Conservation (phyloP, 1,140 invertebrate genomes). For the Conus betulinus region DNA sequence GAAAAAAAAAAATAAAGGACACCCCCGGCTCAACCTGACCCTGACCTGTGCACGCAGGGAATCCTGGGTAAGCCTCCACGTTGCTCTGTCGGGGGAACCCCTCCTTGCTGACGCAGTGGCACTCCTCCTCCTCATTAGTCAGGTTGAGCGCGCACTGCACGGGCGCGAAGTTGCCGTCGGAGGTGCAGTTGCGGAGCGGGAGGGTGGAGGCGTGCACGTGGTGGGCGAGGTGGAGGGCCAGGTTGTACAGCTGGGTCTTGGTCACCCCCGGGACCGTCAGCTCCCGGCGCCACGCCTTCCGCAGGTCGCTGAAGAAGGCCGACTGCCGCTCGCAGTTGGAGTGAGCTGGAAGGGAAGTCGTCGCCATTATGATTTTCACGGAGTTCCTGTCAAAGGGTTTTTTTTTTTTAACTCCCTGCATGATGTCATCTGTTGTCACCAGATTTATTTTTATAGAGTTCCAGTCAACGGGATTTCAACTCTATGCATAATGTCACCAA, state of each 20-base stretch:
- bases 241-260: neutral
- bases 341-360: neutral
- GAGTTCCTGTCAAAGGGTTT: neutral
- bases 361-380: neutral
- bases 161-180: constrained; percentile 18
- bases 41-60: constrained; percentile 25
- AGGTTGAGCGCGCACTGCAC: constrained; percentile 19
- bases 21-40: neutral
- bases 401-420: neutral
- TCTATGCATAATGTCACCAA: too few relatives aligned
- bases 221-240: neutral
- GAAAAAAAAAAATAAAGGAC: too few relatives aligned
- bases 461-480: too few relatives aligned
- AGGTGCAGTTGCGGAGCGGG: constrained; percentile 26
- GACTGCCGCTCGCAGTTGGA: constrained; percentile 6
- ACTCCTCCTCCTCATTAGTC: neutral
- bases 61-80: constrained; percentile 18
- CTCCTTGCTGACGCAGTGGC: neutral
- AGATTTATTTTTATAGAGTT: too few relatives aligned
- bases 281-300: neutral
- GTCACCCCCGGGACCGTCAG: neutral
- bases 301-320: neutral
- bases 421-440: neutral
- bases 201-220: neutral
- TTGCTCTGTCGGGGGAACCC: constrained; percentile 10